Base-by-base conservation (phyloP, 2,113 vertebrate genomes). In the Carlito syrichta region DNA sequence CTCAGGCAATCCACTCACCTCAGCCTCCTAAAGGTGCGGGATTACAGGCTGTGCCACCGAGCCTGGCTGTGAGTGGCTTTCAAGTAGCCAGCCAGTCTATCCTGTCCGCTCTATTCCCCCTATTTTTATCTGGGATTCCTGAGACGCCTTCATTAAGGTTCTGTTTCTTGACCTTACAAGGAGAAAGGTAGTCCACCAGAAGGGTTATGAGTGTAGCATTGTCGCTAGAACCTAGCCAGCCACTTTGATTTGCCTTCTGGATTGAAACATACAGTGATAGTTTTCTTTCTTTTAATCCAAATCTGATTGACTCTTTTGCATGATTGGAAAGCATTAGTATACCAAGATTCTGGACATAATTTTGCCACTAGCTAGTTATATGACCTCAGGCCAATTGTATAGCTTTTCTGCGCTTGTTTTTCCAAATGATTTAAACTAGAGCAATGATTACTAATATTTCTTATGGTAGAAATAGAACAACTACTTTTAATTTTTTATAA, bases 391-490 rank as follows among this genome's bases (percentile, higher is more conserved):
- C 27, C 82, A 48, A 0, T 56, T 17, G 3, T n/a, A 2, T 81
- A 45, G 43, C 48, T 20, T 87, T 81, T 20, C 52, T 60, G 19
- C 27, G 2, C 35, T 16, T 43, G 22, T 43, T 68, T 88, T 85
- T 17, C 30, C n/a, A 19, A 40, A 2, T 43, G 56, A 81, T 88
- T 88, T 48, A 58, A 6, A 89, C 11, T 7, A 50, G 52, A 32
- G 78, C 45, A 45, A 20, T 76, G 86, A 60, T 52, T 71, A 35
- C 73, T 89, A 58, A 84, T 48, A 56, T 58, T 82, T 82, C 68
- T 69, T 92, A 7, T 8, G 48, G 50, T 58, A 69, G 69, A 82
- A 83, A 50, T 23, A 83, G 74, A 86, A 25, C 12, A 92, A 13
- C 54, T 38, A 27, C 43, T 74, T 83, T 50, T 23, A n/a, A 32